Conservation (phyloP, 2,888 invertebrate species). For the Girardia tigrina region DNA sequence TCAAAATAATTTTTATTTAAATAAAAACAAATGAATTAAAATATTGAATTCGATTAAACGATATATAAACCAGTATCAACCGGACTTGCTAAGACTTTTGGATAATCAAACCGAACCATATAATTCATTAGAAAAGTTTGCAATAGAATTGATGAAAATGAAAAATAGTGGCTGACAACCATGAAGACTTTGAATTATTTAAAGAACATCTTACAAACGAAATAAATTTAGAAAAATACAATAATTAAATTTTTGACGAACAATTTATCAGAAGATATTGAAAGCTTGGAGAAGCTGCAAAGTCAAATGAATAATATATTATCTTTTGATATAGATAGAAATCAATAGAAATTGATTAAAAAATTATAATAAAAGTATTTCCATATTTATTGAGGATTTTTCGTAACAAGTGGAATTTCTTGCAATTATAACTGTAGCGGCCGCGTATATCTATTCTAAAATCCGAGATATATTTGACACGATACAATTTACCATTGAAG, state of each 20-base stretch:
- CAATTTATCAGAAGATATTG: background rate
- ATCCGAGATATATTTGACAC: no score
- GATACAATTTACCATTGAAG: no score
- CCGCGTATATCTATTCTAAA: no score
- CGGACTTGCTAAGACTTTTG: background rate
- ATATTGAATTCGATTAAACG: background rate
- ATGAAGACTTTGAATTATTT: background rate
- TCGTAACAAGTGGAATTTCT: no score
- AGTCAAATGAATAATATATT: background rate
- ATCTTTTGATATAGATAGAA: background rate
- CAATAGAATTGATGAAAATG: background rate
- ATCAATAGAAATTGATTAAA: no score
- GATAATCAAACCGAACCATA: background rate
- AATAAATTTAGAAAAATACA: background rate
- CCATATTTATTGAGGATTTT: no score
- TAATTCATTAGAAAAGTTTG: background rate
- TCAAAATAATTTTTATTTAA: no score
- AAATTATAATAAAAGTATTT: no score
- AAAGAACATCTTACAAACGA: background rate
- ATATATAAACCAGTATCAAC: background rate
- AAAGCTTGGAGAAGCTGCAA: background rate
- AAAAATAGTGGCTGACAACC: background rate
- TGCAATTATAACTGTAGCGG: no score
- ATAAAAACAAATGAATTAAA: background rate
- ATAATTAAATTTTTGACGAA: background rate